Evolutionary conservation across 2,797 vertebrate genomes (phyloP).

Genomic region (Lutjanus campechanus): DNA sequence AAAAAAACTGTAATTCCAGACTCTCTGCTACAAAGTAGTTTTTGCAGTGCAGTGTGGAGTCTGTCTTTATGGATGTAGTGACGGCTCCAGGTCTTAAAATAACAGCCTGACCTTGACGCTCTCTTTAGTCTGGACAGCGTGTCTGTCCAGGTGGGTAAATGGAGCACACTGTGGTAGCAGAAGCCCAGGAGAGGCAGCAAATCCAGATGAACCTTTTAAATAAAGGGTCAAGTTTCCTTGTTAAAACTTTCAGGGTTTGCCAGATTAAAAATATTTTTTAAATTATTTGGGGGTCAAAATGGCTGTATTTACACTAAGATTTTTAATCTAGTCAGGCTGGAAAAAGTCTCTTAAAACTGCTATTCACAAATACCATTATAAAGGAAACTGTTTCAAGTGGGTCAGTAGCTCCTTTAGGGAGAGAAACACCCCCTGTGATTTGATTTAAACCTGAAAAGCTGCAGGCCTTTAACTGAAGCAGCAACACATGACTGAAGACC

Average conservation of each 20-base stretch:
- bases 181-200: not conserved
- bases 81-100: conserved; percentile 45
- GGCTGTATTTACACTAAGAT: not conserved
- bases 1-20: conserved; percentile 1
- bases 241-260: not conserved
- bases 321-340: not conserved
- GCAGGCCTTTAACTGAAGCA: conserved; percentile 28
- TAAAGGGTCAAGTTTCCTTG: not conserved
- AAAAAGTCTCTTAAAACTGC: not conserved
- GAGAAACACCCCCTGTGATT: conserved; percentile 1
- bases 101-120: conserved; percentile 53
- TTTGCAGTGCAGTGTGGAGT: not conserved
- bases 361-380: not conserved
- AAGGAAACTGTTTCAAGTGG: conserved; percentile 36
- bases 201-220: conserved; percentile 1
- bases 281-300: no score
- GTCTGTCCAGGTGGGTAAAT: conserved; percentile 54
- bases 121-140: conserved; percentile 11
- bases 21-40: not conserved
- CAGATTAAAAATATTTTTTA: not conserved
- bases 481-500: conserved; percentile 17
- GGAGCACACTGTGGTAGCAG: conserved; percentile 23
- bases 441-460: conserved; percentile 35
- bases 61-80: not conserved
- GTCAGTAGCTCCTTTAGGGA: conserved; percentile 43